Percentiles rank a stretch among this genome's conserved stretches.
Conservation (phyloP, 2,113 vertebrate genomes). For the Mola mola region DNA sequence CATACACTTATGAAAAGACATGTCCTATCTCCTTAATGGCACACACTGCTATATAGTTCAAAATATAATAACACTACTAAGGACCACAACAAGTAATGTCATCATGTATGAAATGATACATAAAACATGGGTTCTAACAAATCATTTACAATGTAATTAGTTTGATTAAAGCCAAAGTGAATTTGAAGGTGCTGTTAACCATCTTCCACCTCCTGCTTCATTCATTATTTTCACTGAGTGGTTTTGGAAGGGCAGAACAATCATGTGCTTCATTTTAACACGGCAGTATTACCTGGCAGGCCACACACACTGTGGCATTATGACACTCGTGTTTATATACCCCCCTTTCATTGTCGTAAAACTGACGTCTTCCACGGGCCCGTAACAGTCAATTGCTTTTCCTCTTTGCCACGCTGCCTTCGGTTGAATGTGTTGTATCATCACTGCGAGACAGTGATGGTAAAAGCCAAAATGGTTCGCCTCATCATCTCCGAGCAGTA, state of each 20-base stretch:
- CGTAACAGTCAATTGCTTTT: constrained; percentile 29
- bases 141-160: background rate
- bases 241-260: constrained; percentile 3
- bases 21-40: background rate
- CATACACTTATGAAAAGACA: constrained; percentile 1
- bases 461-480: constrained; percentile 41
- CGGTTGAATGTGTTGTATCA: constrained; percentile 31
- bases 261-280: background rate
- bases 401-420: constrained; percentile 8
- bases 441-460: constrained; percentile 19
- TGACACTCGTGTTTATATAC: background rate
- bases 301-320: background rate
- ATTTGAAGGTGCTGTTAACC: background rate
- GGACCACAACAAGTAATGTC: background rate
- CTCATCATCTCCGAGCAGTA: constrained; percentile 45
- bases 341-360: background rate
- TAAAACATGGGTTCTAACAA: background rate
- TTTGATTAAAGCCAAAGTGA: constrained; percentile 1
- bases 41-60: background rate
- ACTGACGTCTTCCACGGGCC: constrained; percentile 3
- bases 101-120: constrained; percentile 3
- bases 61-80: no score
- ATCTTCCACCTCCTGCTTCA: background rate
- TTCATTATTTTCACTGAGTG: background rate
- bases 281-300: background rate